Conservation (phyloP, 2,113 vertebrate genomes). For the Peromyscus leucopus region DNA sequence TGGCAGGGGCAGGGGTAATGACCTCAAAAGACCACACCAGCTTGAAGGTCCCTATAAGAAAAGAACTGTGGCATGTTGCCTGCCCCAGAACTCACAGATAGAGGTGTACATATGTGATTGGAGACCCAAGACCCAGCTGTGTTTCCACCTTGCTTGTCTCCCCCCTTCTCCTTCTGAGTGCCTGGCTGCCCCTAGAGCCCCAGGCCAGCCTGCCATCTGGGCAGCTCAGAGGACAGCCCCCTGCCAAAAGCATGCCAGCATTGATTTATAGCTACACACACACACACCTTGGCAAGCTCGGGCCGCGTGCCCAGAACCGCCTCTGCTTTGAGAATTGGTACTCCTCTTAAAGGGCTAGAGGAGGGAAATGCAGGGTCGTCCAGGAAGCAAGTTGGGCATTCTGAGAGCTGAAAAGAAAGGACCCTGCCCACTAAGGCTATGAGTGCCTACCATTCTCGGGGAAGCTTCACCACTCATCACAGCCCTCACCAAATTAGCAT, state of each 20-base stretch:
- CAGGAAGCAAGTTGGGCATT: neutral
- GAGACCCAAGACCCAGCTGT: constrained; percentile 66
- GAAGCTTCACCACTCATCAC: neutral
- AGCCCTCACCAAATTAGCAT: neutral
- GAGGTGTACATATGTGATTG: constrained; percentile 49
- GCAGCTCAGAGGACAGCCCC: constrained; percentile 76
- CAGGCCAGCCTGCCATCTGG: constrained; percentile 81
- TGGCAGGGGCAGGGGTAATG: neutral
- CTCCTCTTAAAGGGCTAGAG: constrained; percentile 77
- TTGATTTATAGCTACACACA: constrained; percentile 80
- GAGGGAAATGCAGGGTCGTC: neutral
- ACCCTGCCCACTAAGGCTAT: neutral
- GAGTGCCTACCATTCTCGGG: neutral
- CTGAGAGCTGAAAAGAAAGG: neutral
- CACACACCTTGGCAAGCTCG: constrained; percentile 69
- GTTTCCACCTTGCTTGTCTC: constrained; percentile 20
- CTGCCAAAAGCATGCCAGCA: constrained; percentile 79
- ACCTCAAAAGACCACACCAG: neutral
- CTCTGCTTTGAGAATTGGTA: constrained; percentile 59
- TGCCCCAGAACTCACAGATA: constrained; percentile 27
- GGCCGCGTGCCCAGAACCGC: constrained; percentile 73
- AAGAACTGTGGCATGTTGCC: constrained; percentile 50
- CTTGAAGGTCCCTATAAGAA: neutral
- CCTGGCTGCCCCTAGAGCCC: constrained; percentile 74
- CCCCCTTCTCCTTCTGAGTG: constrained; percentile 29